Conservation (phyloP, 2,113 vertebrate genomes). For the Takifugu bimaculatus region DNA sequence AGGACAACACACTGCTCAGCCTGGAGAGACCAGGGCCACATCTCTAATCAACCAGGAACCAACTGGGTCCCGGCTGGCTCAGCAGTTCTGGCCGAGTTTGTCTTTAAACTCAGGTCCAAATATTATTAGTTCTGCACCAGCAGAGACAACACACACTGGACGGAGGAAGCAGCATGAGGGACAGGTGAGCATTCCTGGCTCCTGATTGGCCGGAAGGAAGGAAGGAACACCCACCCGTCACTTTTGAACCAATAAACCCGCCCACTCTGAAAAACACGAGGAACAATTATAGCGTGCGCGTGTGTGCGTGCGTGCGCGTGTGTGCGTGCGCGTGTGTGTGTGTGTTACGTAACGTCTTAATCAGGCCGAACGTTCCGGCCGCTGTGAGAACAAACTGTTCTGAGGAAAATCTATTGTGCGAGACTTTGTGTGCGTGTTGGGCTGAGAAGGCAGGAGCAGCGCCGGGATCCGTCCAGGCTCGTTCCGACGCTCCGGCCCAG, state of each 20-base stretch:
- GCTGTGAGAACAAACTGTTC: conserved; percentile 43
- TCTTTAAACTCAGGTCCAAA: too few species aligned
- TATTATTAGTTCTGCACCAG: too few species aligned
- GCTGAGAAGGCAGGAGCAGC: too few species aligned
- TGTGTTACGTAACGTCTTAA: conserved; percentile 48
- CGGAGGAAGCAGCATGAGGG: conserved; percentile 42
- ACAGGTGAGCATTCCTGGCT: conserved; percentile 47
- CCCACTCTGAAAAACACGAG: conserved; percentile 26
- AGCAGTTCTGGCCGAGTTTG: too few species aligned
- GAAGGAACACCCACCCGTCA: conserved; percentile 15
- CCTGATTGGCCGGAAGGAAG: conserved; percentile 62
- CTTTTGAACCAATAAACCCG: conserved; percentile 16
- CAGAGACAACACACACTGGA: conserved; percentile 1
- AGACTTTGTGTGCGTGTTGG: not conserved
- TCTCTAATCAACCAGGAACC: too few species aligned
- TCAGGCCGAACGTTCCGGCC: conserved; percentile 11
- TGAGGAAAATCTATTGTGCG: conserved; percentile 21
- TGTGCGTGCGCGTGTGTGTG: conserved; percentile 21
- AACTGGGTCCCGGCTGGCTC: too few species aligned
- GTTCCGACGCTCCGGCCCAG: too few species aligned
- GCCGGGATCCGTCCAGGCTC: too few species aligned
- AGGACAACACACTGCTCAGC: not conserved
- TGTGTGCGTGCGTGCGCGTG: not conserved
- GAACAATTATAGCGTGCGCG: not conserved
- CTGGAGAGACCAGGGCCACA: too few species aligned